Evolutionary conservation across 2,113 vertebrate species (phyloP).

Genomic region (Corvus moneduloides): DNA sequence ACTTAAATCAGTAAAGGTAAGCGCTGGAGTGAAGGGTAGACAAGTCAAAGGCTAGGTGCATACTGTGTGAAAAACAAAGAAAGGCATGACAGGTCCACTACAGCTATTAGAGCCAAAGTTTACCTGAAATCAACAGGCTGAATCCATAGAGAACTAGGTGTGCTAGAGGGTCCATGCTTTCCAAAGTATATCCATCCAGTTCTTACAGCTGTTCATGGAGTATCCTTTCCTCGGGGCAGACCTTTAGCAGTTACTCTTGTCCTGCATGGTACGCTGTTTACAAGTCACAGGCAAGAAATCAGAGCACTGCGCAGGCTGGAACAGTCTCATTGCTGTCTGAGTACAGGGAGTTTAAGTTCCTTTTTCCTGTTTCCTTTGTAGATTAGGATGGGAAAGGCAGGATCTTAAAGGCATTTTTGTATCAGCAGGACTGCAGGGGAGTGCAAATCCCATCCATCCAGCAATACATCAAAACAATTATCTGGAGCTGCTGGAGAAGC

Average conservation of each 20-base stretch:
- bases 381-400: slow-evolving; percentile 87
- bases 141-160: slow-evolving; percentile 70
- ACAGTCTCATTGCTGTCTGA: slow-evolving; percentile 79
- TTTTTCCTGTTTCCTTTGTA: slow-evolving; percentile 93
- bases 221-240: slow-evolving; percentile 35
- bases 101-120: slow-evolving; percentile 22
- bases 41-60: neutral
- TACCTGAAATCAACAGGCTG: slow-evolving; percentile 79
- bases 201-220: slow-evolving; percentile 66
- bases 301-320: slow-evolving; percentile 58
- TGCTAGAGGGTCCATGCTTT: slow-evolving; percentile 78
- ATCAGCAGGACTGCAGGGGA: slow-evolving; percentile 67
- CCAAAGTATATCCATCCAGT: slow-evolving; percentile 78
- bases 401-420: slow-evolving; percentile 81
- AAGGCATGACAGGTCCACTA: neutral
- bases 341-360: slow-evolving; percentile 88
- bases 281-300: slow-evolving; percentile 63
- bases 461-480: slow-evolving; percentile 70
- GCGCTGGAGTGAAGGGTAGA: neutral
- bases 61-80: neutral
- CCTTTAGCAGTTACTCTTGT: slow-evolving; percentile 29
- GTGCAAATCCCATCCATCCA: slow-evolving; percentile 53
- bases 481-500: slow-evolving; percentile 43
- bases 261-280: slow-evolving; percentile 57
- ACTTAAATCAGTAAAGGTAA: neutral